Base-by-base conservation (phyloP, 2,888 invertebrate genomes). In the Microctonus brassicae region DNA sequence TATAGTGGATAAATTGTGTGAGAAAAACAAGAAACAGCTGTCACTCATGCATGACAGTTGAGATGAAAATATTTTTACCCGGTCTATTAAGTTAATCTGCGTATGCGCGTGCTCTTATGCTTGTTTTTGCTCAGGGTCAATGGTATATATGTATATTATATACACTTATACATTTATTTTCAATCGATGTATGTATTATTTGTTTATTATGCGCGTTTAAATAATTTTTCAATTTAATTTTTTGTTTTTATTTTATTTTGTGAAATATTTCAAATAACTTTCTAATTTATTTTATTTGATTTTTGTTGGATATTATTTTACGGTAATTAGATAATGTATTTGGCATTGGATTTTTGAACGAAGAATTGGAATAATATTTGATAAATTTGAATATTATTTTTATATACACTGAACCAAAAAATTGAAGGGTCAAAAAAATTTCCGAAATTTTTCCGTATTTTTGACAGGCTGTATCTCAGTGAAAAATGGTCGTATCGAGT, bases 31-130 rank as follows among this genome's bases (percentile, higher is more conserved):
- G 42, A 67, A 58, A 58, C 26, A 42, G 42, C 67, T 67, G 67
- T 58, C 67, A 67, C 42, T 58, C 67, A 67, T 39, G 58, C 67
- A 20, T 67, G 67, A 67, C 67, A 58, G 67, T 29, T 67, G 58
- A 67, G 58, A 67, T 67, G 58, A 58, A 67, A 67, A 67, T 67
- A 67, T 67, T 67, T 67, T 67, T 58, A 60, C 58, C 13, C 55
- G 20, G 42, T 53, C 67, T 58, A 67, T 67, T 42, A 67, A 67
- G 58, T 67, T 67, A 57, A 66, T 66, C 57, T 26, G 57, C 26
- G 26, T 39, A 42, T 33, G 20, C 39, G 39, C 36, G 39, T 42
- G 57, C 57, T 42, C 47, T 57, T 58, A 42, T 11, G 26, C 67
- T 57, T 17, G 58, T 22, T 24, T 24, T 20, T n/a, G 17, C 7